Evolutionary conservation across 2,888 invertebrate species (phyloP), one percentile per base, ranked within the genome.

Genomic region (Flexamia atlantica): DNA sequence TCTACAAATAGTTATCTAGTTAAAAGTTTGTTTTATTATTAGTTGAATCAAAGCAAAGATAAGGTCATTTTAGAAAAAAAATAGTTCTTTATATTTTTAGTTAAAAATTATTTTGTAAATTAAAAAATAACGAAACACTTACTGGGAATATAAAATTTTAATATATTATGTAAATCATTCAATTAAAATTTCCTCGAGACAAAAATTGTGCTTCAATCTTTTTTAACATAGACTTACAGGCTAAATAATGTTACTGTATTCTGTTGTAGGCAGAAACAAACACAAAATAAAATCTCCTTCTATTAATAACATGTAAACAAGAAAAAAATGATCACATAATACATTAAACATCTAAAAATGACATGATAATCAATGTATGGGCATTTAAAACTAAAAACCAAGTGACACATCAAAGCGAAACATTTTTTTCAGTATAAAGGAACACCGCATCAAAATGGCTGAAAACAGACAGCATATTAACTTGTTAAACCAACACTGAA

Each of bases 231-330:
- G n/a, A n/a, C n/a, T 36, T 36, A 36, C 9, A 36, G 5, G 5
- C 36, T 36, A 36, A 36, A 36, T 36, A 36, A 9, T 36, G 36
- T 36, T 7, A 36, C 9, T 4, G 9, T n/a, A 28, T 79, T 28
- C 0, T 25, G 17, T 17, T 36, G n/a, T 50, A 50, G n/a, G 17
- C 50, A 50, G 2, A 3, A 17, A 50, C 57, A 57, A 57, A 23
- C 23, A 57, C 42, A 74, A 70, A 17, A 53, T 23, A 74, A 70
- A 17, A 53, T 23, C 50, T 60, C 80, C 60, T 42, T 0, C 20
- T n/a, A 70, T 36, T 30, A 50, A 42, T 40, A 28, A 83, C 42
- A 83, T 32, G 32, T 20, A 30, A 53, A 50, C 25, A 68, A 25
- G 32, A 36, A 30, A 53, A 50, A 50, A 68, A 25, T 28, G 3